A percentile compares a stretch with the other conserved stretches of the same genome.
Evolutionary conservation across 2,113 vertebrate species (phyloP).

Genomic region (Charina bottae): DNA sequence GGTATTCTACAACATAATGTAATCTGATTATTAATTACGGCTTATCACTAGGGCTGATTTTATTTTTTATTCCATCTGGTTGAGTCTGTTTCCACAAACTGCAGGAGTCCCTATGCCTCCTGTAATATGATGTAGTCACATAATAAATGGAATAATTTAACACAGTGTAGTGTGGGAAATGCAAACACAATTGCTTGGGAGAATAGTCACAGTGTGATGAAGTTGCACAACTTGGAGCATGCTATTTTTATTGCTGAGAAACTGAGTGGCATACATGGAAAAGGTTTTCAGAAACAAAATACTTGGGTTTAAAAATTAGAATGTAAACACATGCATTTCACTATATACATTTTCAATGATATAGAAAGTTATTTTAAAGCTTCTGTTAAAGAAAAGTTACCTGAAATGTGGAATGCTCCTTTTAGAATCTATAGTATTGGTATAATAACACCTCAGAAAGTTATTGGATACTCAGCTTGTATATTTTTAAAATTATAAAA

Average conservation of each 20-base stretch:
- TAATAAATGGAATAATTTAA: background rate
- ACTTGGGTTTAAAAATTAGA: background rate
- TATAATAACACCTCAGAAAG: background rate
- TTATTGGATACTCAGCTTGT: background rate
- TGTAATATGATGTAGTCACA: background rate
- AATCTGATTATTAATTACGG: background rate
- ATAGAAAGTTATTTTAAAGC: background rate
- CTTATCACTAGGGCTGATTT: background rate
- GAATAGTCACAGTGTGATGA: background rate
- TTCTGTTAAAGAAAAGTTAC: background rate
- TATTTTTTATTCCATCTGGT: background rate
- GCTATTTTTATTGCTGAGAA: background rate
- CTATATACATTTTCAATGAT: background rate
- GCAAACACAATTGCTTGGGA: background rate
- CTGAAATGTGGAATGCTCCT: background rate
- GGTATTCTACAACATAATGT: background rate
- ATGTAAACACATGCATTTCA: background rate
- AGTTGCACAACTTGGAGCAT: background rate
- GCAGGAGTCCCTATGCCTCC: background rate
- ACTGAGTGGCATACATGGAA: background rate
- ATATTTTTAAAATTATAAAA: background rate
- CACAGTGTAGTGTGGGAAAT: background rate
- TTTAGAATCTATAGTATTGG: background rate
- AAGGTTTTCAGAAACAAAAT: background rate
- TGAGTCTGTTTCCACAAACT: background rate